Evolutionary conservation across 2,113 vertebrate species (phyloP).

Genomic region (Poeciliopsis occidentalis): DNA sequence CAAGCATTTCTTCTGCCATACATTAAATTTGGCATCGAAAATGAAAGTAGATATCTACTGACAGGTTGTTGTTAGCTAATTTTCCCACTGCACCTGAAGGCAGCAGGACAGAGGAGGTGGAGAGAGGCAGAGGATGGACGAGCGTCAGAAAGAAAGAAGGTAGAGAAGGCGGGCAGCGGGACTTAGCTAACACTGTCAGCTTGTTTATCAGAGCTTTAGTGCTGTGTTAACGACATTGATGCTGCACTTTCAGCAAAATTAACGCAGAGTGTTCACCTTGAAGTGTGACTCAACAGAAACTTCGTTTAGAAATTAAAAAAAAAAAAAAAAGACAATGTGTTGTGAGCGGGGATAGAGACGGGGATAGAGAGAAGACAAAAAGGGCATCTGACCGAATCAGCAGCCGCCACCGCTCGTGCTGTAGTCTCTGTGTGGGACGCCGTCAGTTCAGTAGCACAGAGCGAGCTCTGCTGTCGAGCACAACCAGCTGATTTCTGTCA

Average conservation of each 20-base stretch:
- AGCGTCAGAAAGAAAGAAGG: neutral
- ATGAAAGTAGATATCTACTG: neutral
- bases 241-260: neutral
- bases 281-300: constrained; percentile 1
- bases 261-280: neutral
- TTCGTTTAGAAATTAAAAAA: neutral
- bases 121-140: constrained; percentile 22
- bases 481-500: neutral
- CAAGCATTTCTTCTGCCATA: too few relatives aligned
- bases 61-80: neutral
- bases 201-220: neutral
- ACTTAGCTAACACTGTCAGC: constrained; percentile 10
- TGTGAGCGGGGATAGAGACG: constrained; percentile 21
- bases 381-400: constrained; percentile 30
- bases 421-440: constrained; percentile 12
- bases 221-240: neutral
- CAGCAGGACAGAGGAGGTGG: constrained; percentile 29
- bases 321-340: neutral
- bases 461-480: neutral
- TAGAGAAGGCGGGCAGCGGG: neutral
- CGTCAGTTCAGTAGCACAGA: constrained; percentile 5
- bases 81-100: constrained; percentile 49
- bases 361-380: constrained; percentile 31
- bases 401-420: neutral
- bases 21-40: neutral